Conservation (phyloP, 2,113 vertebrate species). For the Apistogramma diplotaenia region DNA sequence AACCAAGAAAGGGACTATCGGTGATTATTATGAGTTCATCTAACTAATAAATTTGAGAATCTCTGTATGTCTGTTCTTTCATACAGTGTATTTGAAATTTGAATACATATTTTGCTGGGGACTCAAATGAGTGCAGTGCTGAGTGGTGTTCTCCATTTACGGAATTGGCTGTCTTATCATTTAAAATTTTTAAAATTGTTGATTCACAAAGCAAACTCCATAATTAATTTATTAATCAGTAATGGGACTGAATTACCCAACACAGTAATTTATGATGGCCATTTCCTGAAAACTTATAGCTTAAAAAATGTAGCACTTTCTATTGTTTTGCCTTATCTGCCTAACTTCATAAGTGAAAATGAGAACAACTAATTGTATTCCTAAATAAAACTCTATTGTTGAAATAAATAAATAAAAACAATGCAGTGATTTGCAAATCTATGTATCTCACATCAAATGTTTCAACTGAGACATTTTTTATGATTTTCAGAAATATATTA, state of each 20-base stretch:
- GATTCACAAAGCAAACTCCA: background rate
- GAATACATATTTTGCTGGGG: background rate
- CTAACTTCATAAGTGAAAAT: background rate
- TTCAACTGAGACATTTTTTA: background rate
- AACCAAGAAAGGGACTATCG: slow-evolving; percentile 9
- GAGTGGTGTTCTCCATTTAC: background rate
- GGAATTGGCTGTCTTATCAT: background rate
- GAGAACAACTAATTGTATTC: background rate
- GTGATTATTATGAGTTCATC: background rate
- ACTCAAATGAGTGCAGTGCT: background rate
- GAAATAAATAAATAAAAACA: background rate
- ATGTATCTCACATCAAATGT: too few relatives aligned
- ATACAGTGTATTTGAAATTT: background rate
- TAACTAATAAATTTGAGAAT: background rate
- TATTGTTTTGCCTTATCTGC: too few relatives aligned
- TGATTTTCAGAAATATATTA: background rate
- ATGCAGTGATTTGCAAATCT: background rate
- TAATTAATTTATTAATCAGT: too few relatives aligned
- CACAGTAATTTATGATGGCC: too few relatives aligned
- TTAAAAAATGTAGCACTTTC: too few relatives aligned
- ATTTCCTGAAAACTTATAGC: too few relatives aligned
- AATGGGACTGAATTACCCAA: too few relatives aligned
- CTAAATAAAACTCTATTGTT: too few relatives aligned
- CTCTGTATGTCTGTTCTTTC: background rate
- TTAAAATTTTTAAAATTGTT: background rate